phyloP scores from a whole-genome alignment of 2,113 vertebrate genomes.

The Sebastes fasciatus region DNA sequence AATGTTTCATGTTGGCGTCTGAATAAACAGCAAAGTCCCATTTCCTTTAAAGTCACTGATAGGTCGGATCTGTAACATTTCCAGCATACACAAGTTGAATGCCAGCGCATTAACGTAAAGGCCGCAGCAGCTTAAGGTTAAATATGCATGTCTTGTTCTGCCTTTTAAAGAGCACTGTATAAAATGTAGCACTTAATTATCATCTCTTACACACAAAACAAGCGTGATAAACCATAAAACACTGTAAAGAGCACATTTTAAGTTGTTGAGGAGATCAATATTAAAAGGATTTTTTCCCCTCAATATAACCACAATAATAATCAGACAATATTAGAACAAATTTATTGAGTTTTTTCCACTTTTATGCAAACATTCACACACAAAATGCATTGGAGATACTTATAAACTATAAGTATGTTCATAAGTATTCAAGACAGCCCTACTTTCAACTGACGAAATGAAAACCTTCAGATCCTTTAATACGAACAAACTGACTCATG shows the following conservation, averaged over 20 bases:
- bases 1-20: not conserved
- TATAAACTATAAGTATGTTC: no score
- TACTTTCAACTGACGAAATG: not conserved
- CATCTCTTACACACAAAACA: not conserved
- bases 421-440: no score
- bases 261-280: conserved; percentile 2
- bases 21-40: not conserved
- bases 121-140: not conserved
- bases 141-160: not conserved
- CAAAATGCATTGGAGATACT: no score
- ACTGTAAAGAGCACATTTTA: not conserved
- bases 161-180: not conserved
- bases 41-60: not conserved
- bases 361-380: no score
- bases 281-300: not conserved
- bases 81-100: not conserved
- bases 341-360: no score
- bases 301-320: not conserved
- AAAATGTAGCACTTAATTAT: not conserved
- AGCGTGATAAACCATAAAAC: not conserved
- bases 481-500: not conserved
- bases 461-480: not conserved
- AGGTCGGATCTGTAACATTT: not conserved
- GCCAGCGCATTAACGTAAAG: not conserved
- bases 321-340: no score